Evolutionary conservation across 1,140 invertebrate species (phyloP).

Genomic region (Drosophila nasuta): DNA sequence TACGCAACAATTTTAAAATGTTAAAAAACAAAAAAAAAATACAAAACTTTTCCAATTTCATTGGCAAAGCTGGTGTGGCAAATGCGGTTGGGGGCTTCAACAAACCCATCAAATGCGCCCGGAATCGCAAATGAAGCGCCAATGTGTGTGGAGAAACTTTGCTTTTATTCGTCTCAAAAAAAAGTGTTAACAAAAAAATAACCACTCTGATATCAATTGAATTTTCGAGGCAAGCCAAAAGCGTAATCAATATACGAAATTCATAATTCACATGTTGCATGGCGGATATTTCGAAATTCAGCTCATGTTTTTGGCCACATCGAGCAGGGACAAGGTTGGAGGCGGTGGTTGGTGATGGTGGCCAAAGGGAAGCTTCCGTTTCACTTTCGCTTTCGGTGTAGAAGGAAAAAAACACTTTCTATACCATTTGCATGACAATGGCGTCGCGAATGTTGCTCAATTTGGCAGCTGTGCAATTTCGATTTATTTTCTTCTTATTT

Average conservation of each 20-base stretch:
- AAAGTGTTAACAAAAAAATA: conserved; percentile 21
- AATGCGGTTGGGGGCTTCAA: conserved; percentile 20
- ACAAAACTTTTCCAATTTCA: conserved; percentile 78
- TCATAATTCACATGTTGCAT: conserved; percentile 64
- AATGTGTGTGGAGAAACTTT: conserved; percentile 66
- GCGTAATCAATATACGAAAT: conserved; percentile 74
- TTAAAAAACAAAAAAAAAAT: conserved; percentile 54
- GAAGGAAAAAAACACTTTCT: conserved; percentile 74
- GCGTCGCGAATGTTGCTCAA: conserved; percentile 35
- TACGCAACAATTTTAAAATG: conserved; percentile 76
- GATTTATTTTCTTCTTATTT: conserved; percentile 8
- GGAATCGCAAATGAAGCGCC: conserved; percentile 71
- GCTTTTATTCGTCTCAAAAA: conserved; percentile 32
- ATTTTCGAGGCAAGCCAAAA: conserved; percentile 55
- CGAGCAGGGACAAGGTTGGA: background rate
- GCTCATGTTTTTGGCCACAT: conserved; percentile 50
- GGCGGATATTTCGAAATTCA: conserved; percentile 59
- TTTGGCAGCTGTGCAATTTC: conserved; percentile 26
- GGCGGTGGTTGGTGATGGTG: background rate
- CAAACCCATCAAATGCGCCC: conserved; percentile 53
- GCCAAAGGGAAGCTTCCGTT: conserved; percentile 11
- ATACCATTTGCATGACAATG: conserved; percentile 48
- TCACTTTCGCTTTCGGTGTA: conserved; percentile 76
- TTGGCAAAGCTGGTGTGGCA: conserved; percentile 53
- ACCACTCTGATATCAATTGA: conserved; percentile 58